Evolutionary conservation across 1,140 invertebrate species (phyloP), one percentile per base, ranked within the genome.

Genomic region (Phthorimaea operculella): DNA sequence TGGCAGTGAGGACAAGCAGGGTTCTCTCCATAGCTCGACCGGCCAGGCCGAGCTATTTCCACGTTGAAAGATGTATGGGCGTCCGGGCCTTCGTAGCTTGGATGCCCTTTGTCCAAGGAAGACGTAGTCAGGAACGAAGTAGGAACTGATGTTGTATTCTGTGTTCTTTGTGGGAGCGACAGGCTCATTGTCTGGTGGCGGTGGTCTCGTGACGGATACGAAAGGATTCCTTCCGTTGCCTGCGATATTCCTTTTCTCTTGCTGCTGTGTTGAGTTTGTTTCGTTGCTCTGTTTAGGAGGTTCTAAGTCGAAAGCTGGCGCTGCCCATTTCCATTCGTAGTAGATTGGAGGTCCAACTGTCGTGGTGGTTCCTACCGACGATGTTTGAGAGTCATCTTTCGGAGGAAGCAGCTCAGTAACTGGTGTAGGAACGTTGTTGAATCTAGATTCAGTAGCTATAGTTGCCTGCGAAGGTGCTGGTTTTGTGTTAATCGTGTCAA

Each of bases 301-400:
- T 60, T 88, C 85, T 11, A 89, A 65, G 33, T 86, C 88, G 55
- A 87, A 85, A 0, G 88, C 87, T 6, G 88, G 88, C 12, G 88
- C 85, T 12, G 88, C 88, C 88, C 88, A 89, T 65, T 89, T 89
- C 88, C 88, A 89, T 64, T 89, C 87, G 53, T 88, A 89, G 59
- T 89, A 89, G 36, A 89, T 88, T 3, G 88, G 87, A 3, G 88
- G 88, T 4, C 88, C 88, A 69, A 88, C 86, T 1, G 88, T 89
- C 15, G 88, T 87, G 21, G 87, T 83, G 42, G 68, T 62, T 12
- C 72, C 56, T 8, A 66, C 61, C 8, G 73, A 65, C 3, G n/a
- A 17, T 4, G n/a, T 47, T 9, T 15, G 8, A 51, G 68, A 72
- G 28, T 86, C 76, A 4, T 34, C 58, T 58, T 86, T 85, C 0